Percentiles rank a stretch among this genome's conserved stretches.
Conservation (phyloP, 2,797 vertebrate species). For the Molothrus aeneus region DNA sequence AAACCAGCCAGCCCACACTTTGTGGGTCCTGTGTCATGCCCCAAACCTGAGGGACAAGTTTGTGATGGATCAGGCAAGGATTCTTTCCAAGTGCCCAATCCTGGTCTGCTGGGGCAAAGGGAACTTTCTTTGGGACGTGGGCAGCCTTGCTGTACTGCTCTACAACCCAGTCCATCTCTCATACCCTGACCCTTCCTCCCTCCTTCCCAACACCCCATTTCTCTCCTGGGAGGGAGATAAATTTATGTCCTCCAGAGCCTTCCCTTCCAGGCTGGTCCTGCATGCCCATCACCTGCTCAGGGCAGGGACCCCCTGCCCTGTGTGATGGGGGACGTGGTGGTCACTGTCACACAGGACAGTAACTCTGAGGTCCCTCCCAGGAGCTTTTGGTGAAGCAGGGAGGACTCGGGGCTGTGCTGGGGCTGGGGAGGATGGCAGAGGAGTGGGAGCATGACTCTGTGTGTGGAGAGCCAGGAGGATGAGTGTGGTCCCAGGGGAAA, state of each 20-base stretch:
- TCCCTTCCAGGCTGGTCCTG: background rate
- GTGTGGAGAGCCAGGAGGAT: background rate
- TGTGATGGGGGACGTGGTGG: background rate
- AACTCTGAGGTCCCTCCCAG: background rate
- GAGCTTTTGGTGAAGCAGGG: background rate
- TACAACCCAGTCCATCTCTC: background rate
- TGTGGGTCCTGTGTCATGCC: background rate
- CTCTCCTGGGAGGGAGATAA: background rate
- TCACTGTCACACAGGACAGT: rapidly evolving
- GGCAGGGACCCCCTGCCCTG: background rate
- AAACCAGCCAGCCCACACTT: background rate
- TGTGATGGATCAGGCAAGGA: background rate
- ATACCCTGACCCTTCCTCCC: background rate
- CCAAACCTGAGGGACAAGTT: background rate
- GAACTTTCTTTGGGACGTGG: background rate
- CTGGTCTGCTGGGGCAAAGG: background rate
- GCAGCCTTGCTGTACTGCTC: background rate
- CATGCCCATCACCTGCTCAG: background rate
- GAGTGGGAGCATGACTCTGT: background rate
- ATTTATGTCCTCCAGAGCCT: background rate
- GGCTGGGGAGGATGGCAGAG: background rate
- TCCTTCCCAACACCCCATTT: background rate
- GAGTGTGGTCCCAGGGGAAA: background rate
- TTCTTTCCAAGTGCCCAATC: background rate
- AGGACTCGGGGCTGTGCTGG: background rate